phyloP scores from a whole-genome alignment of 2,797 vertebrate genomes.

The Cetoscarus ocellatus region DNA sequence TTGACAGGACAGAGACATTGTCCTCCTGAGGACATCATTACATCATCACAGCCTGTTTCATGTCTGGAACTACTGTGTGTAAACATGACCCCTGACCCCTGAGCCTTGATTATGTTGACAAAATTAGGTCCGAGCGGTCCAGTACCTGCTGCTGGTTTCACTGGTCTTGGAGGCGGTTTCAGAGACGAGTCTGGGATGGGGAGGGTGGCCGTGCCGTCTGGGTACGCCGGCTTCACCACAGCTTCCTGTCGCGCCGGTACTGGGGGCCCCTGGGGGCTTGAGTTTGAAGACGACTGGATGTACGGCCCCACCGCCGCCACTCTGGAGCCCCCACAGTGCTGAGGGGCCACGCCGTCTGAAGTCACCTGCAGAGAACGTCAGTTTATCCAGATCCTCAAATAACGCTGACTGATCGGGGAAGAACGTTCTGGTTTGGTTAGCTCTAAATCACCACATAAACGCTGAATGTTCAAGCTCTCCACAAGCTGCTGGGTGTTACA shows the following conservation, averaged over 20 bases:
- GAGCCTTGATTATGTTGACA: too few species aligned
- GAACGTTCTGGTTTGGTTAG: not conserved
- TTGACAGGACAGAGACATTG: too few species aligned
- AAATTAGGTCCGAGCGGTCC: rapidly evolving
- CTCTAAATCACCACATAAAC: too few species aligned
- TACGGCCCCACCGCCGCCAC: slow-evolving; percentile 96
- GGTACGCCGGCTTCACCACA: slow-evolving; percentile 89
- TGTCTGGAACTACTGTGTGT: too few species aligned
- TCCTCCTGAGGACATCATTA: too few species aligned
- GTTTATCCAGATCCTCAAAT: too few species aligned
- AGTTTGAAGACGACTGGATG: slow-evolving; percentile 88
- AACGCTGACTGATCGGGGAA: not conserved
- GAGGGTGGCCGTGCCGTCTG: slow-evolving; percentile 84
- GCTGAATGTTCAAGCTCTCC: too few species aligned
- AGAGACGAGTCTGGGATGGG: slow-evolving; percentile 71
- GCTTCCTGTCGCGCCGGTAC: slow-evolving; percentile 82
- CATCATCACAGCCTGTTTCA: too few species aligned
- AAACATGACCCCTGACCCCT: too few species aligned
- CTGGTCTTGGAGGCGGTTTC: slow-evolving; percentile 80
- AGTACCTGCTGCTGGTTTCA: slow-evolving; percentile 68
- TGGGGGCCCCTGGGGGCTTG: slow-evolving; percentile 47
- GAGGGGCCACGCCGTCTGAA: slow-evolving; percentile 83
- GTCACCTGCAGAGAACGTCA: slow-evolving; percentile 76
- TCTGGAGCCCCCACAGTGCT: slow-evolving; percentile 81
- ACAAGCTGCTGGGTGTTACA: too few species aligned